phyloP scores from a whole-genome alignment of 2,888 invertebrate genomes.

The Nymphalis urticae region DNA sequence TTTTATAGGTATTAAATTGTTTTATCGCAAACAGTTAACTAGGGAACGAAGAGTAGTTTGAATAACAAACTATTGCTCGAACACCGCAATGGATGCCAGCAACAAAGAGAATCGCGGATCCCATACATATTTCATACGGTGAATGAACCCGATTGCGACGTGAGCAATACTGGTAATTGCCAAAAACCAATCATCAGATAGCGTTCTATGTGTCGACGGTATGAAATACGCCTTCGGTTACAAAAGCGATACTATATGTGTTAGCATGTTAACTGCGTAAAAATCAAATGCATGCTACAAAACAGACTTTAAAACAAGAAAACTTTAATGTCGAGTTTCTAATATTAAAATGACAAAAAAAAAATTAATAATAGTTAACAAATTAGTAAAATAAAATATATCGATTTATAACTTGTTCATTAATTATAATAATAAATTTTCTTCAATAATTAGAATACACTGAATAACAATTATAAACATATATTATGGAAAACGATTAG shows the following conservation, averaged over 20 bases:
- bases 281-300: constrained; percentile 18
- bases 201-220: constrained; percentile 70
- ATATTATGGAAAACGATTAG: too few relatives aligned
- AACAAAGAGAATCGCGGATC: constrained; percentile 72
- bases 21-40: constrained; percentile 21
- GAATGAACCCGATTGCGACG: constrained; percentile 78
- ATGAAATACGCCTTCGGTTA: constrained; percentile 79
- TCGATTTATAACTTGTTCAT: too few relatives aligned
- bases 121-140: constrained; percentile 81
- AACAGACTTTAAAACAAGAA: neutral
- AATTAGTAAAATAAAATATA: too few relatives aligned
- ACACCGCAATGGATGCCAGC: constrained; percentile 43
- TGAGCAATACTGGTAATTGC: constrained; percentile 81
- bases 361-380: too few relatives aligned
- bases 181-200: constrained; percentile 83
- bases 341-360: too few relatives aligned
- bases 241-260: constrained; percentile 56
- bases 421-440: too few relatives aligned
- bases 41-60: constrained; percentile 33
- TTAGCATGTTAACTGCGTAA: constrained; percentile 27
- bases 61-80: constrained; percentile 36
- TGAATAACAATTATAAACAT: too few relatives aligned
- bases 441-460: too few relatives aligned
- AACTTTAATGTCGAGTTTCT: neutral
- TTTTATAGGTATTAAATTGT: neutral